Evolutionary conservation across 2,113 vertebrate species (phyloP), one percentile per base, ranked within the genome.

Genomic region (Indicator maculatus): DNA sequence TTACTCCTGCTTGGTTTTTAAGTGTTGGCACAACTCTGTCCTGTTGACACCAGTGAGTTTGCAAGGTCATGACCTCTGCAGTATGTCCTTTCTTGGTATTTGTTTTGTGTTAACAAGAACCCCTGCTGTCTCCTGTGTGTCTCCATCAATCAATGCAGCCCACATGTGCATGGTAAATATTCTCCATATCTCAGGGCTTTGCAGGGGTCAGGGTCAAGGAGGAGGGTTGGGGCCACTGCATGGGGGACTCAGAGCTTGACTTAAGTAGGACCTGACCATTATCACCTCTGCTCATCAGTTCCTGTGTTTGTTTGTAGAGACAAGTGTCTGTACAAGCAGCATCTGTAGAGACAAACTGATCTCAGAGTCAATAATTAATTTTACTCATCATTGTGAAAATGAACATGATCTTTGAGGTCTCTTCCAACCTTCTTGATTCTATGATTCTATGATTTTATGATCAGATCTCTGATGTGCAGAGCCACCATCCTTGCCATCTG

Each of bases 101-200:
- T 82, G 53, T 19, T 78, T 47, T 58, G 53, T 61, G 85, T 66
- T 58, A 58, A 23, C 18, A 16, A 12, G 45, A 60, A 47, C 70
- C 83, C 60, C 33, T 28, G 36, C 11, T 64, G 30, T 59, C 28
- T 28, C 16, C 23, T 20, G 1, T 18, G 59, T 44, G 83, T 66
- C 27, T 21, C 7, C 24, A 3, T 8, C 33, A 4, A 17, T 85
- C 33, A 2, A 67, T 84, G 10, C 0, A 11, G 26, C 72, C 45
- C 8, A 0, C 5, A 0, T 5, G 18, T 7, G 28, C 3, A 0
- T 28, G 23, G 53, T 60, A 56, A 55, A 41, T 14, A 39, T 73
- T 70, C 55, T 83, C 45, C 12, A 0, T 4, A 8, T 77, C 60
- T 66, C 60, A 52, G 74, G 70, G 75, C 52, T 84, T 65, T 41